Conservation (phyloP, 30 jellyfish, hydroid and myxozoan genomes). For the Aurelia sp. region DNA sequence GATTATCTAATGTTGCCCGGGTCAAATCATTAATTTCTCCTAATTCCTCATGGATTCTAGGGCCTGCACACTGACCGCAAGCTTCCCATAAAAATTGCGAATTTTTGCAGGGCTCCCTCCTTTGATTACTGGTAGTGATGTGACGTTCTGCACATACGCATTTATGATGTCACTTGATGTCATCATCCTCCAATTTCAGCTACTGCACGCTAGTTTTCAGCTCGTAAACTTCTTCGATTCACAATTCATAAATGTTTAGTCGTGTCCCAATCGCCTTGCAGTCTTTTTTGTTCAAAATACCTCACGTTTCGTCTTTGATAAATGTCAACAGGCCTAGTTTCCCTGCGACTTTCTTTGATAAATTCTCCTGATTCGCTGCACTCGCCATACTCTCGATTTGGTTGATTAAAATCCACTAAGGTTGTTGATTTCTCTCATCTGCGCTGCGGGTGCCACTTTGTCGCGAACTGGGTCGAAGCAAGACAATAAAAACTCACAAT, state of each 20-base stretch:
- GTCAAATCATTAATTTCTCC: slow-evolving; percentile 45
- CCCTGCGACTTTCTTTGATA: slow-evolving; percentile 17
- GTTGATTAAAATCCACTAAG: not conserved
- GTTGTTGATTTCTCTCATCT: slow-evolving; percentile 17
- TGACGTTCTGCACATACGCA: slow-evolving; percentile 72
- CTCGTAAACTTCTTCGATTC: no score
- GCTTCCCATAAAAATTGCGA: slow-evolving; percentile 15
- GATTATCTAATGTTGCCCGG: slow-evolving; percentile 70
- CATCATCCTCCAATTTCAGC: no score
- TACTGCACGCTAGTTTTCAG: no score
- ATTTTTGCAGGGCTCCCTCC: slow-evolving; percentile 46
- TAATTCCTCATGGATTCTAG: slow-evolving; percentile 65
- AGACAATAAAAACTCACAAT: not conserved
- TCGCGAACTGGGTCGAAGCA: not conserved
- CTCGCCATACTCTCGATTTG: not conserved
- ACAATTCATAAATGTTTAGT: no score
- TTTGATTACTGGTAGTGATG: slow-evolving; percentile 54
- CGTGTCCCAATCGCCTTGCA: no score
- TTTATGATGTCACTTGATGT: slow-evolving; percentile 61
- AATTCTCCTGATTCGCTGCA: slow-evolving; percentile 1
- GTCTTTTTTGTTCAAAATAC: no score
- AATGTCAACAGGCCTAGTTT: not conserved
- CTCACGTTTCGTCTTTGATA: no score
- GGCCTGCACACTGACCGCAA: slow-evolving; percentile 31
- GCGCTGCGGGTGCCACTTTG: slow-evolving; percentile 36